Evolutionary conservation across 2,888 invertebrate genomes (phyloP).

Genomic region (Antitype chi): DNA sequence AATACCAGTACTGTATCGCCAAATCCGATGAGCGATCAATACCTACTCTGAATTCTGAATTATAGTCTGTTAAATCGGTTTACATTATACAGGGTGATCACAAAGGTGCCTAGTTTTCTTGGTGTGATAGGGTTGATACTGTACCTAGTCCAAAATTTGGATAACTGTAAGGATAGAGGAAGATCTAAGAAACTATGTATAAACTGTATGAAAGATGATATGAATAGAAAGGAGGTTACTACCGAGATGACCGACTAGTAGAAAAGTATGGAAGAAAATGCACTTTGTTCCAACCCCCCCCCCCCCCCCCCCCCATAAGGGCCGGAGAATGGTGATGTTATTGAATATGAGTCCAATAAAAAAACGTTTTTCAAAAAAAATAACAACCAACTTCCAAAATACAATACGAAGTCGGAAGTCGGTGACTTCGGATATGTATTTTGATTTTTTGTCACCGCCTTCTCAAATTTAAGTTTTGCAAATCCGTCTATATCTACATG

Average conservation of each 20-base stretch:
- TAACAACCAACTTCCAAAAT: too few relatives aligned
- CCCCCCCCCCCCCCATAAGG: too few relatives aligned
- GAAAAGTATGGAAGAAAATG: too few relatives aligned
- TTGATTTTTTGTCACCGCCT: too few relatives aligned
- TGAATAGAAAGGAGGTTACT: neutral
- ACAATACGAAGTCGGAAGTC: too few relatives aligned
- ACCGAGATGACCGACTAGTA: neutral
- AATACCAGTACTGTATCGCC: constrained; percentile 71
- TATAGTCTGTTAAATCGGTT: neutral
- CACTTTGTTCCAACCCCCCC: too few relatives aligned
- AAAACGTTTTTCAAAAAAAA: too few relatives aligned
- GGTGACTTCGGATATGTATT: too few relatives aligned
- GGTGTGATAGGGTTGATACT: neutral
- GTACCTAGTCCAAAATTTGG: neutral
- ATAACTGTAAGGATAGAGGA: too few relatives aligned
- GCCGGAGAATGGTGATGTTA: neutral
- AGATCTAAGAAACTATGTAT: neutral
- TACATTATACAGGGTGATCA: constrained; percentile 10
- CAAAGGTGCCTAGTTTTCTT: neutral
- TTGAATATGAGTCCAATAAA: neutral
- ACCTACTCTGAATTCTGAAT: neutral
- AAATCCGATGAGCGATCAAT: constrained; percentile 61
- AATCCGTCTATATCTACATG: too few relatives aligned
- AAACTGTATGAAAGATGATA: neutral
- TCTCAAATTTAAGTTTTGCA: too few relatives aligned